These are phyloP conservation scores for Centropristis striata DNA, from an alignment of 2,113 vertebrate genomes.

Conservation along the genomic window DNA sequence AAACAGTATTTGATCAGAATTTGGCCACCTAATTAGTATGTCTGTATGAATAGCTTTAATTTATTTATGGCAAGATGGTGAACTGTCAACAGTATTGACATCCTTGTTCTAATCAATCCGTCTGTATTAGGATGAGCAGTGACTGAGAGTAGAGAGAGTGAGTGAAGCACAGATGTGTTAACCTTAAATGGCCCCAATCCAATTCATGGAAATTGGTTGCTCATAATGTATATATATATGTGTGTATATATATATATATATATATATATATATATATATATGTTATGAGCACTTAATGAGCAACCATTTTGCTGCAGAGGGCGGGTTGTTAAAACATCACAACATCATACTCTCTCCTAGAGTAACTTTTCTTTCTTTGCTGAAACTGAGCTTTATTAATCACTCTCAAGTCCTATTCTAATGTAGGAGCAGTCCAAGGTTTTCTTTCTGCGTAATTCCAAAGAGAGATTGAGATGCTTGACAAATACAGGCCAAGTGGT, in stretches of 20 bases:
- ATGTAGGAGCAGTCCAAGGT: not conserved
- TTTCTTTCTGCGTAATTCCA: not conserved
- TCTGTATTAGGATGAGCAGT: not conserved
- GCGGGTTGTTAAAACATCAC: not conserved
- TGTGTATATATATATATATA: too few relatives aligned
- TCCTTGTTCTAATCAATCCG: conserved; percentile 9
- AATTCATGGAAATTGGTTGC: not conserved
- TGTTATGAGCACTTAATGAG: too few relatives aligned
- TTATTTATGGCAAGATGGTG: not conserved
- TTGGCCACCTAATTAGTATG: not conserved
- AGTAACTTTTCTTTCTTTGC: not conserved
- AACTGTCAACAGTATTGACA: not conserved
- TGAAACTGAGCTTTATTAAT: conserved; percentile 22
- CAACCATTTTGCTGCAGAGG: not conserved
- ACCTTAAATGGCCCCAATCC: not conserved
- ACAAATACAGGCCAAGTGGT: not conserved
- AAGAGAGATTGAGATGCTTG: not conserved
- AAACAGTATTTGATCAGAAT: conserved; percentile 1
- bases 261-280: too few relatives aligned
- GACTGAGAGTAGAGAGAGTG: not conserved
- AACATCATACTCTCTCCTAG: not conserved
- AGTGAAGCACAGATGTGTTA: not conserved
- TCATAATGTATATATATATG: too few relatives aligned
- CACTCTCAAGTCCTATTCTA: not conserved
- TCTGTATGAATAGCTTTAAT: not conserved